Evolutionary conservation across 2,113 vertebrate species (phyloP), one percentile per base, ranked within the genome.

Genomic region (Tragelaphus scriptus): DNA sequence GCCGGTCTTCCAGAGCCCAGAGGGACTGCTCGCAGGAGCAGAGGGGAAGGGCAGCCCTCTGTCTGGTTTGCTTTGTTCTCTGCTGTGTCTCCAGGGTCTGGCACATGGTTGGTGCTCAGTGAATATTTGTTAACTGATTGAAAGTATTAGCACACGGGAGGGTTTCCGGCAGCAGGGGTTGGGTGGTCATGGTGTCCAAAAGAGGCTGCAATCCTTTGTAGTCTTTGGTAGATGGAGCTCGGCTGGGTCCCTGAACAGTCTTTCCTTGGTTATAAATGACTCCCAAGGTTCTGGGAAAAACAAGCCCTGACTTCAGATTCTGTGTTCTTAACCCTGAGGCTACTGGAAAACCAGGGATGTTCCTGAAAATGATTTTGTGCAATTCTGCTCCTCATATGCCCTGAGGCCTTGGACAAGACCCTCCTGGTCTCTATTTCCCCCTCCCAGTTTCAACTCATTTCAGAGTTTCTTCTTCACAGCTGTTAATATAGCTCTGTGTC

Each of bases 401-500:
- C 9, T 10, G 28, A 32, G 55, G 77, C 36, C 68, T 26, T 4
- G 32, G 21, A 51, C 36, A 53, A 25, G 32, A 36, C 71, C 36
- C 36, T 88, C 49, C 58, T 32, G 11, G 47, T 40, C 68, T 49
- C 58, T 7, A 16, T 40, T 36, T 79, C 19, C 51, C 82, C 12
- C 49, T 82, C 17, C 23, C n/a, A 36, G 17, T 36, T 23, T 32
- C 2, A 1, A 2, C 44, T 47, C 44, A 4, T 32, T 12, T 55
- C 28, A 28, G 44, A 36, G 36, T 36, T 0, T 2, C 75, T 36
- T 10, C 61, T 88, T 65, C 19, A 1, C 16, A 13, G 2, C n/a
- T 5, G 2, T 2, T 5, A 4, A 8, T 19, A 2, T 6, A 7
- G 0, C 2, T 10, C 2, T 0, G 4, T 5, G 9, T 65, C 51